A percentile compares a stretch with the other conserved stretches of the same genome.
Evolutionary conservation across 92 coral and sea anemone species (phyloP).

Genomic region (Heteractis magnifica): DNA sequence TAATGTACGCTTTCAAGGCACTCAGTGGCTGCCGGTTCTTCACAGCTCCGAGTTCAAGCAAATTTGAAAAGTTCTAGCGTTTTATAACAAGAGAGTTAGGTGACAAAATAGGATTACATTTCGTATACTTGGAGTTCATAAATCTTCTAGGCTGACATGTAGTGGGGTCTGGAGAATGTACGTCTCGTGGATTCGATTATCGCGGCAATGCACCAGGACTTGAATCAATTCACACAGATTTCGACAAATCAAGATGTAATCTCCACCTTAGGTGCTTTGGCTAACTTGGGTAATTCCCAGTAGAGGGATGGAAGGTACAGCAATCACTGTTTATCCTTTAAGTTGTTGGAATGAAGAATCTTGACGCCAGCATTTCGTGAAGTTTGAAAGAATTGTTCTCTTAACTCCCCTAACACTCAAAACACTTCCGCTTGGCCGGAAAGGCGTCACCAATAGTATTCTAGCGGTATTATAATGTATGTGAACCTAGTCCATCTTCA

Average conservation of each 20-base stretch:
- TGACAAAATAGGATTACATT: conserved; percentile 28
- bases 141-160: conserved; percentile 39
- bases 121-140: conserved; percentile 9
- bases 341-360: not conserved
- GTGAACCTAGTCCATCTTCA: conserved; percentile 16
- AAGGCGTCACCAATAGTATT: conserved; percentile 25
- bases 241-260: conserved; percentile 1
- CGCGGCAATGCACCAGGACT: not conserved
- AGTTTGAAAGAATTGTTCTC: conserved; percentile 23
- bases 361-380: not conserved
- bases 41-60: conserved; percentile 23
- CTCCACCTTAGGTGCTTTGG: not conserved
- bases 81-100: conserved; percentile 5
- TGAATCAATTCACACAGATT: conserved; percentile 3
- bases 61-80: not conserved
- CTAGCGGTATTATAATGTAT: conserved; percentile 5
- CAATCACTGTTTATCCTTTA: not conserved
- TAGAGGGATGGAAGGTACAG: not conserved
- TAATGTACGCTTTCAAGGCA: not conserved
- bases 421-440: conserved; percentile 41
- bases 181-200: conserved; percentile 6
- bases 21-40: conserved; percentile 26
- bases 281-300: not conserved
- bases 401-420: conserved; percentile 34
- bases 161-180: conserved; percentile 12